A percentile compares a stretch with the other conserved stretches of the same genome.
phyloP scores from a whole-genome alignment of 2,797 vertebrate genomes.

The Arrhamphus sclerolepis region DNA sequence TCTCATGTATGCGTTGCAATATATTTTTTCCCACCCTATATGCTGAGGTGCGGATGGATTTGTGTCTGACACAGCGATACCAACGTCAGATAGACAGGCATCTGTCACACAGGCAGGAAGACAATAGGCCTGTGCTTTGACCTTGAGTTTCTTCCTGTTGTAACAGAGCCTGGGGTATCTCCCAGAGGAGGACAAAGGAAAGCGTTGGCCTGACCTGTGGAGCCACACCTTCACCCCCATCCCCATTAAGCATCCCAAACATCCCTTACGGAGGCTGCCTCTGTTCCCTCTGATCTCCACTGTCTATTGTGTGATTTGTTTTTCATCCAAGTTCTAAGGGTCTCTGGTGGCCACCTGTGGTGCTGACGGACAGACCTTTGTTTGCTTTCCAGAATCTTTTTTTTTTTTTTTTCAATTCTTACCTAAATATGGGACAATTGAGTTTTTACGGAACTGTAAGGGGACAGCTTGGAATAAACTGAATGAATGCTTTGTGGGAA shows the following conservation, averaged over 20 bases:
- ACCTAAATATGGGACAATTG: not conserved
- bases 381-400: conserved; percentile 18
- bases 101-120: conserved; percentile 75
- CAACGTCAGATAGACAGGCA: conserved; percentile 47
- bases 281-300: conserved; percentile 57
- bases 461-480: not conserved
- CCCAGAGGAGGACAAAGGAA: conserved; percentile 64
- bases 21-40: not conserved
- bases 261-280: conserved; percentile 36
- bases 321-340: conserved; percentile 52
- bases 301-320: conserved; percentile 72
- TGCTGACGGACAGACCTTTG: conserved; percentile 39
- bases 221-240: conserved; percentile 56
- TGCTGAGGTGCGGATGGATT: not conserved
- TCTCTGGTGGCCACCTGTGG: conserved; percentile 46
- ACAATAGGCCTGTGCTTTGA: conserved; percentile 65
- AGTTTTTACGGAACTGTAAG: conserved; percentile 1
- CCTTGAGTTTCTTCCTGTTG: conserved; percentile 71
- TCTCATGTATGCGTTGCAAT: not conserved
- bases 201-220: conserved; percentile 52
- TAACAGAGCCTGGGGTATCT: conserved; percentile 52
- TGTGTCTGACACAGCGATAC: conserved; percentile 10
- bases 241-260: conserved; percentile 37
- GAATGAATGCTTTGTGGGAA: not conserved
- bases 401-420: not conserved